A percentile compares a stretch with the other conserved stretches of the same genome.
phyloP scores from a whole-genome alignment of 2,888 invertebrate genomes.

The Tyria jacobaeae region DNA sequence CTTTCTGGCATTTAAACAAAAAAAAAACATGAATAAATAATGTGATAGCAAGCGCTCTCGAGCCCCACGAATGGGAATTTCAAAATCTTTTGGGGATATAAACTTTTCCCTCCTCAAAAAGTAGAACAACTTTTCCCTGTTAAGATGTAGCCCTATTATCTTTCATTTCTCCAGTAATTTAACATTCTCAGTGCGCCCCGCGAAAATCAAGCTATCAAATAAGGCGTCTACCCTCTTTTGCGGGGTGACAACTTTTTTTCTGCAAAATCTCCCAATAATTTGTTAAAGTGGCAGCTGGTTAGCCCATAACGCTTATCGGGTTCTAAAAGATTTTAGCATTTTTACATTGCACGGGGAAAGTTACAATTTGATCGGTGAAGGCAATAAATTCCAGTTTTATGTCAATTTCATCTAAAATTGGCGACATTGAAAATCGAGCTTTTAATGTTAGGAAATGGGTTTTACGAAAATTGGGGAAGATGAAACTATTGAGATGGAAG shows the following conservation, averaged over 20 bases:
- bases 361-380: slow-evolving; percentile 45
- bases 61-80: slow-evolving; percentile 71
- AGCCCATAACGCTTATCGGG: slow-evolving; percentile 83
- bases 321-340: slow-evolving; percentile 72
- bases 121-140: slow-evolving; percentile 71
- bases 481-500: slow-evolving; percentile 48
- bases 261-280: slow-evolving; percentile 83
- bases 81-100: slow-evolving; percentile 79
- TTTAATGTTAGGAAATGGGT: slow-evolving; percentile 44
- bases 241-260: slow-evolving; percentile 83
- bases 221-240: slow-evolving; percentile 73
- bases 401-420: slow-evolving; percentile 40
- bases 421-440: slow-evolving; percentile 30
- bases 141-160: slow-evolving; percentile 82
- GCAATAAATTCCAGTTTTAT: slow-evolving; percentile 47
- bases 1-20: slow-evolving; percentile 52
- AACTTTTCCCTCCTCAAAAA: slow-evolving; percentile 71
- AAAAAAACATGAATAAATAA: slow-evolving; percentile 82
- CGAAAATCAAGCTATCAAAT: slow-evolving; percentile 84
- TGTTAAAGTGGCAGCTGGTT: slow-evolving; percentile 85
- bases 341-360: slow-evolving; percentile 53
- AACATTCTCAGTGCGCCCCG: slow-evolving; percentile 80
- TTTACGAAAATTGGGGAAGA: slow-evolving; percentile 40
- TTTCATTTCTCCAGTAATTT: slow-evolving; percentile 85
- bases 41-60: slow-evolving; percentile 61